Conservation (phyloP, 2,797 vertebrate species). For the Sebastiscus tertius region DNA sequence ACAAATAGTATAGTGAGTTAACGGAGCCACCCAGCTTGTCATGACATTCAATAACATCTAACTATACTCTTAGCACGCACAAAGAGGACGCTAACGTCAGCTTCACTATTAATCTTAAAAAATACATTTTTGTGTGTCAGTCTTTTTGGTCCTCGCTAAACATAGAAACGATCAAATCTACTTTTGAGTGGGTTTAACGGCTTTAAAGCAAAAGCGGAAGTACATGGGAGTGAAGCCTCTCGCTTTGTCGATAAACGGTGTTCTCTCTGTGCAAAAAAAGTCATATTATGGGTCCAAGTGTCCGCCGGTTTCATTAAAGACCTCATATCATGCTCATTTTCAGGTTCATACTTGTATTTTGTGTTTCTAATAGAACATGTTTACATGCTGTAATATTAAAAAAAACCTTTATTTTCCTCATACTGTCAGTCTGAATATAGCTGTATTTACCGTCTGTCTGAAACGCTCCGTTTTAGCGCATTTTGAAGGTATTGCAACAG, state of each 20-base stretch:
- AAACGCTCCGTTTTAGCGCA: too few species aligned
- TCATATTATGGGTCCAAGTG: not conserved
- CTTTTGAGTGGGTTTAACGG: rapidly evolving
- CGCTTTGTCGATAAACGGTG: rapidly evolving
- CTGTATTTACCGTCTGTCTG: too few species aligned
- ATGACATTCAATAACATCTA: rapidly evolving
- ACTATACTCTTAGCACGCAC: rapidly evolving
- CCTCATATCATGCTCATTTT: too few species aligned
- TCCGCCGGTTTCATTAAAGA: not conserved
- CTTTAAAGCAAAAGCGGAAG: not conserved
- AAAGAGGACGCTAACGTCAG: rapidly evolving
- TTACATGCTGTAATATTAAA: too few species aligned
- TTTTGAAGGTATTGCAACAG: too few species aligned
- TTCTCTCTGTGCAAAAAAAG: rapidly evolving
- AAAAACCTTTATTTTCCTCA: too few species aligned
- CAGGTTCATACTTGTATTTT: too few species aligned
- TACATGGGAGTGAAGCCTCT: not conserved
- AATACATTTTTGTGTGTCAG: rapidly evolving
- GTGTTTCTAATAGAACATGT: too few species aligned
- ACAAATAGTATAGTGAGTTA: rapidly evolving
- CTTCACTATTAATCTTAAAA: not conserved
- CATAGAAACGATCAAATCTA: not conserved
- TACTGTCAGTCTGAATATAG: too few species aligned
- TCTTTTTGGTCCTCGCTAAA: not conserved
- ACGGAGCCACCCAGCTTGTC: not conserved